Base-by-base conservation (phyloP, 2,113 vertebrate species). In the Tautogolabrus adspersus region DNA sequence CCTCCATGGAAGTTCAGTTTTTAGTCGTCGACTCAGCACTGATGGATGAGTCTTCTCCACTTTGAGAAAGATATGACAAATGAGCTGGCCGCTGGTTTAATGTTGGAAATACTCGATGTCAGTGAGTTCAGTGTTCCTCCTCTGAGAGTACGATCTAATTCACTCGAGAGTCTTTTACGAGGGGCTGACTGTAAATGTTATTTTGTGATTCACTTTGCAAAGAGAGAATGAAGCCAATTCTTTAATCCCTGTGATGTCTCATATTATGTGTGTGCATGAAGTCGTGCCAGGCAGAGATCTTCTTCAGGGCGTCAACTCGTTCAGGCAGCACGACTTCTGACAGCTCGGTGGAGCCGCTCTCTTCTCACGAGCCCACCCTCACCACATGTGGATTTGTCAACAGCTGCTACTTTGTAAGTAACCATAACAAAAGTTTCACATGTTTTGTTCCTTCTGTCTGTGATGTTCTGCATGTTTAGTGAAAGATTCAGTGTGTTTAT, bases 381-480 rank as follows among this genome's bases (percentile, higher is more conserved):
- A 84, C 93, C 76, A 91, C 93, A 60, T 94, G 94, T 77, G 94
- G 94, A 79, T 95, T 95, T 21, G 94, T 95, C 86, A 95, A 95
- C 91, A 94, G 93, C 89, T 94, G 94, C 84, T 95, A 95, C 87
- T 94, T 94, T 71, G 94, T 95, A 69, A 92, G 93, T 89, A n/a
- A 42, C n/a, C 15, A 4, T 16, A 13, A 22, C 21, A 12, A 30
- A 13, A 1, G 2, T 21, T n/a, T 6, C 49, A 13, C 49, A 1
- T 26, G 44, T 47, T 22, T 52, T 1, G 18, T 30, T n/a, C n/a
- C n/a, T n/a, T n/a, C n/a, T 55, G 15, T 51, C 22, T 37, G 18
- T 15, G 42, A 9, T 11, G 1, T 13, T 44, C 42, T 44, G 13
- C 23, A 66, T n/a, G n/a, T n/a, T n/a, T n/a, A n/a, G n/a, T n/a